Base-by-base conservation (phyloP, 2,113 vertebrate species). In the Phalacrocorax carbo region DNA sequence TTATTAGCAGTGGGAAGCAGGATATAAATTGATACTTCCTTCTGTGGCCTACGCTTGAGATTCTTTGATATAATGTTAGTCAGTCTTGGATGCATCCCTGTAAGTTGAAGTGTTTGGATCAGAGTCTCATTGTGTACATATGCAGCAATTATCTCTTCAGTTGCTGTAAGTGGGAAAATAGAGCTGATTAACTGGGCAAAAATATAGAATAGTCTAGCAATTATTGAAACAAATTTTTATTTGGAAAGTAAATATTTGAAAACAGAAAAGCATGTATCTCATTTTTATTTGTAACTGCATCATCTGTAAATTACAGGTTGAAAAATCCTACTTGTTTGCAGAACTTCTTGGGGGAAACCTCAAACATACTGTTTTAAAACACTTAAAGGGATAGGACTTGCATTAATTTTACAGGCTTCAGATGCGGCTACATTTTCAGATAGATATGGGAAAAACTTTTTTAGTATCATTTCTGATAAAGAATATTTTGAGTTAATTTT, bases 151-250 rank as follows among this genome's bases (percentile, higher is more conserved):
- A 65, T 27, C 54, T 93, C 62, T 76, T 91, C 61, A 77, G 70
- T 66, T 61, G 34, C 78, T 80, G 4, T 85, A 49, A 91, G 62
- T 22, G 54, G 19, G 54, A 69, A 94, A 93, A 95, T 54, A 34
- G 81, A 90, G 79, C 87, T 88, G 66, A 94, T 96, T 90, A 93
- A 58, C 70, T 95, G 95, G 90, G 66, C 94, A 91, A 29, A 48
- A 72, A 14, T 68, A 20, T 36, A 61, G 38, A 89, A 55, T n/a
- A 76, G 23, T 66, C 79, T 71, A 42, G 40, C 78, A 93, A 71
- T 72, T 95, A 72, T 1, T 51, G 69, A 73, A 84, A 69, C 58
- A 57, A 48, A 38, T 78, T 46, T 87, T 75, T 68, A 3, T 34
- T 93, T 87, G 55, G 58, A 88, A 96, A 93, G 64, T 38, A 68